A percentile compares a stretch with the other conserved stretches of the same genome.
Conservation (phyloP, 2,113 vertebrate genomes). For the Microtus oregoni region DNA sequence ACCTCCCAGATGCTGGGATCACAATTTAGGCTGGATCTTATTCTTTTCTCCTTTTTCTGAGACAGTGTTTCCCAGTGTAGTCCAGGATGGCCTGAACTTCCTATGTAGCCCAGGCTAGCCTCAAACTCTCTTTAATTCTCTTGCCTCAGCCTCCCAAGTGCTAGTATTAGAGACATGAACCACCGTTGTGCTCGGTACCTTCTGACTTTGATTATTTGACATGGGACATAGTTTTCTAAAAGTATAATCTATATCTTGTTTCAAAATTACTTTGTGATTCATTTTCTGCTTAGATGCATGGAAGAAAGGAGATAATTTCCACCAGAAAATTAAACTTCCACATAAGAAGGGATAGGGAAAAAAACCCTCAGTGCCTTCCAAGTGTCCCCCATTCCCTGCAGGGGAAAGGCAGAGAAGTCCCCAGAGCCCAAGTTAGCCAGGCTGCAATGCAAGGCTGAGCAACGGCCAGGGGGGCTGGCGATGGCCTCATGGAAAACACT, state of each 20-base stretch:
- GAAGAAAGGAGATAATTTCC: not conserved
- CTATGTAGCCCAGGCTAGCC: not conserved
- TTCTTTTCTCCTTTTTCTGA: not conserved
- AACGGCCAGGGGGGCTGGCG: conserved; percentile 60
- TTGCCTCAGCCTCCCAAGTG: not conserved
- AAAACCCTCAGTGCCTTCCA: not conserved
- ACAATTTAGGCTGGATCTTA: not conserved
- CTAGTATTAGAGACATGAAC: not conserved
- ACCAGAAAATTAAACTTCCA: not conserved
- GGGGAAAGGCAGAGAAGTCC: conserved; percentile 66
- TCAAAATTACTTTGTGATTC: not conserved
- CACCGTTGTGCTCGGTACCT: not conserved
- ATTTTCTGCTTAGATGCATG: not conserved
- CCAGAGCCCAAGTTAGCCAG: conserved; percentile 65
- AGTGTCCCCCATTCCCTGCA: not conserved
- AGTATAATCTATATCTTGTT: not conserved
- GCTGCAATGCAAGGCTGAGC: conserved; percentile 47
- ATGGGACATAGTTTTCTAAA: conserved; percentile 21
- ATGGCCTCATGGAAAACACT: conserved; percentile 77
- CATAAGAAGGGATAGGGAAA: not conserved
- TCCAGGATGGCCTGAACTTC: not conserved
- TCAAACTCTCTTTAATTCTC: not conserved
- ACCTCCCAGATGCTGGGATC: not conserved
- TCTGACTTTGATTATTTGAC: conserved; percentile 7
- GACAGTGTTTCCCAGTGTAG: not conserved